Evolutionary conservation across 2,888 invertebrate species (phyloP), one percentile per base, ranked within the genome.

Genomic region (Salticus scenicus): DNA sequence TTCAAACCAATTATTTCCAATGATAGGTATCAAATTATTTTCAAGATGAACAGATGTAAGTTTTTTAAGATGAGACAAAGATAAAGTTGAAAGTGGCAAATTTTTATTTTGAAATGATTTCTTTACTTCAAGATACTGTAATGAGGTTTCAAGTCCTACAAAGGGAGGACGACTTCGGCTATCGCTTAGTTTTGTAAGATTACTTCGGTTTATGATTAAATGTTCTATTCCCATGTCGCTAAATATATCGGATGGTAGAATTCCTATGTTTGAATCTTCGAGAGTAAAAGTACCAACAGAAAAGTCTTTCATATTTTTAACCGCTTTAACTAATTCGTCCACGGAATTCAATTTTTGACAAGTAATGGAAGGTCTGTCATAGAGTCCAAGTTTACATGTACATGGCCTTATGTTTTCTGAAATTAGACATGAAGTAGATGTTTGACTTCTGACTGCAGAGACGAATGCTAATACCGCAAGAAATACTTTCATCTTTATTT

Each of bases 1-100:
- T 63, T 85, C 84, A 37, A 85, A 85, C 84, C 78, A 79, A 30
- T 79, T 78, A 70, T 85, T 85, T 0, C 74, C 70, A 10, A 85
- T 74, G 0, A 30, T 31, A 17, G 84, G 84, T 2, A 85, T 63
- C 0, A 74, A 31, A 30, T 85, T 85, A 4, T 77, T 73, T 47
- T 74, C 74, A 10, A 85, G 51, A 7, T 74, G 74, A 1, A 85
- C 12, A n/a, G 51, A 14, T 20, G 27, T 64, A 7, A 85, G 42
- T 64, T 79, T 85, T 7, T 79, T 78, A 27, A 85, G 42, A 37
- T 85, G 84, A 17, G 84, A 74, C 8, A 85, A 30, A 0, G 84
- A 85, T 8, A 85, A 4, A 27, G 41, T 70, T 1, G 57, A 41
- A 17, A 85, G 31, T 2, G 84, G 79, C 10, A 31, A 20, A 12